Percentiles rank a stretch among this genome's conserved stretches.
phyloP scores from a whole-genome alignment of 2,888 invertebrate genomes.

The Sclerodermus sp. region DNA sequence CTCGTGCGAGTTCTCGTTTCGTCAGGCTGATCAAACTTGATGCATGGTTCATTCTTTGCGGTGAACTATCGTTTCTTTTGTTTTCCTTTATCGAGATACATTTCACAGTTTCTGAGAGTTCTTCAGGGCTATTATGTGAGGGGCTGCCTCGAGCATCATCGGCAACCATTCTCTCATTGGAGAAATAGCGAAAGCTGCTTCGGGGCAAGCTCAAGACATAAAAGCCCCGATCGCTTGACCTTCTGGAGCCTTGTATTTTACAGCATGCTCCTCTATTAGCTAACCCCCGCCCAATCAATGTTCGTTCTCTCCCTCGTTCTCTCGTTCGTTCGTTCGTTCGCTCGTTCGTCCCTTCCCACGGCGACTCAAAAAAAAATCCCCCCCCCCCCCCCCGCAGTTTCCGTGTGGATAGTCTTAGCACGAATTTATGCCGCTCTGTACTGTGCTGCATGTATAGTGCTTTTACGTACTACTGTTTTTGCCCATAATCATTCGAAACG shows the following conservation, averaged over 20 bases:
- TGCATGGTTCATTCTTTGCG: constrained; percentile 42
- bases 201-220: constrained; percentile 31
- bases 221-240: constrained; percentile 46
- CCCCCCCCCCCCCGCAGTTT: constrained; percentile 14
- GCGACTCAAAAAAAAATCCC: no score
- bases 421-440: constrained; percentile 45
- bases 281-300: no score
- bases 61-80: constrained; percentile 26
- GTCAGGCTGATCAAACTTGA: constrained; percentile 24
- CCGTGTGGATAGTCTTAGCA: constrained; percentile 48
- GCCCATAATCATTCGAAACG: constrained; percentile 31
- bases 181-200: no score
- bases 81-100: constrained; percentile 40
- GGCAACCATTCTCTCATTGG: not conserved
- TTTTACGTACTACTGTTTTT: constrained; percentile 37
- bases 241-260: constrained; percentile 47
- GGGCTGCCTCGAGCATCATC: not conserved
- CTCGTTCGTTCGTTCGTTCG: no score
- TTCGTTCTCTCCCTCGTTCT: no score
- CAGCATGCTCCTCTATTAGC: constrained; percentile 45
- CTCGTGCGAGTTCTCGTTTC: constrained; percentile 21
- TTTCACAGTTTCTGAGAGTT: constrained; percentile 54
- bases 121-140: constrained; percentile 48
- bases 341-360: no score
- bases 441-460: constrained; percentile 52